Percentiles rank a stretch among this genome's conserved stretches.
Evolutionary conservation across 30 jellyfish, hydroid and myxozoan genomes (phyloP).

Genomic region (Cassiopea andromeda): DNA sequence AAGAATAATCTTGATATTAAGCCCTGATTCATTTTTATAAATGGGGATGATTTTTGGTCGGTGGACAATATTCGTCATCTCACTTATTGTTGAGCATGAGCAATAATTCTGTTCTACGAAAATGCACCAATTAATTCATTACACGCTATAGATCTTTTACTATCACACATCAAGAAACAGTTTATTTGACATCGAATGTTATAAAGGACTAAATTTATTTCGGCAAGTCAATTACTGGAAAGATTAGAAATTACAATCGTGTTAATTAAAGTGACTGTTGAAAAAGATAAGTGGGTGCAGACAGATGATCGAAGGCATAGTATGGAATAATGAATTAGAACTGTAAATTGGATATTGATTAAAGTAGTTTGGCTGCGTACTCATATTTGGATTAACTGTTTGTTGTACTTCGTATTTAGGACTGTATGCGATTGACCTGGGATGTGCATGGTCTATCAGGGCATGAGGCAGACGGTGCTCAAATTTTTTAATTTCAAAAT

Average conservation of each 20-base stretch:
- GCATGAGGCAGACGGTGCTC: constrained; percentile 62
- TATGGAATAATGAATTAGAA: constrained; percentile 30
- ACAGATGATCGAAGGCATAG: constrained; percentile 44
- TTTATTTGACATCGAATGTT: not conserved
- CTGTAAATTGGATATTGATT: constrained; percentile 55
- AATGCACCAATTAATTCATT: not conserved
- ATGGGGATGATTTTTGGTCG: too few species aligned
- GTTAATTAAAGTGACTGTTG: constrained; percentile 15
- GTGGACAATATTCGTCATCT: not conserved
- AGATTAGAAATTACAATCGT: constrained; percentile 8
- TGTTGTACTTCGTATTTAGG: constrained; percentile 18
- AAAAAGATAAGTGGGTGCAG: constrained; percentile 31
- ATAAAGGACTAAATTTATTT: constrained; percentile 1
- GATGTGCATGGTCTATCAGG: constrained; percentile 19
- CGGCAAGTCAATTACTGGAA: constrained; percentile 15
- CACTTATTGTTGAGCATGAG: not conserved
- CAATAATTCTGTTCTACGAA: not conserved
- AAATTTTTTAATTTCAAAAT: constrained; percentile 33
- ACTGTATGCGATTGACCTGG: constrained; percentile 61
- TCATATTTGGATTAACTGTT: constrained; percentile 50
- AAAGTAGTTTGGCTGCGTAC: constrained; percentile 57
- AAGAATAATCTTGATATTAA: too few species aligned
- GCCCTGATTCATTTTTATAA: too few species aligned
- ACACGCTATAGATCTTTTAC: not conserved
- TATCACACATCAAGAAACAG: not conserved